Conservation (phyloP, 2,113 vertebrate species). For the Hoplias malabaricus region DNA sequence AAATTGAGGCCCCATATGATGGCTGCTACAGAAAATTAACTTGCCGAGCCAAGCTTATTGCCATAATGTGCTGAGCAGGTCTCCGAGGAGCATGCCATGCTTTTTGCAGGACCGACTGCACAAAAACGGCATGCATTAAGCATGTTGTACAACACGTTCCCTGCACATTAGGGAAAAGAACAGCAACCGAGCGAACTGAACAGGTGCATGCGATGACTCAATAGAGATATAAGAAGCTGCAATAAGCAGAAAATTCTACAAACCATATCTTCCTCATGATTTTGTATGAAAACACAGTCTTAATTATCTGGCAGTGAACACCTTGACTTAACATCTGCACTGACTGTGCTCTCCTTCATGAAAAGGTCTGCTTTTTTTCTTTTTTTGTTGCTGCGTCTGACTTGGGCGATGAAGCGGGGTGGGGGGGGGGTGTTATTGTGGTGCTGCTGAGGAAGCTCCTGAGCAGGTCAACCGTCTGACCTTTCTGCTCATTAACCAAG, state of each 20-base stretch:
- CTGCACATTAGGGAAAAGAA: not conserved
- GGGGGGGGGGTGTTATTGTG: not conserved
- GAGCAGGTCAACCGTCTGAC: constrained; percentile 25
- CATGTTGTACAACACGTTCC: not conserved
- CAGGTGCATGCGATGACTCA: not conserved
- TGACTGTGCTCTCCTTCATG: not conserved
- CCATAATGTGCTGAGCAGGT: constrained; percentile 23
- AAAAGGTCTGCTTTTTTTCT: not conserved
- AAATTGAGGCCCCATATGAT: not conserved
- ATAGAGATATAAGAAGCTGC: not conserved
- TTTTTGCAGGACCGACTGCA: constrained; percentile 5
- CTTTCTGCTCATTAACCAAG: constrained; percentile 27
- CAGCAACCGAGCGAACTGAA: not conserved
- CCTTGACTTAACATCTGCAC: not conserved
- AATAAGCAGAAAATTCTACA: not conserved
- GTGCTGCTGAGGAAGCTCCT: not conserved
- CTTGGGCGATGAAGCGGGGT: no score
- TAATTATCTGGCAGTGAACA: not conserved
- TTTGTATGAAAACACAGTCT: not conserved
- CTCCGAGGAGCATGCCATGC: constrained; percentile 3
- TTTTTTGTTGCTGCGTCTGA: not conserved
- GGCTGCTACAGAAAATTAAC: constrained; percentile 7
- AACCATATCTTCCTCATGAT: not conserved
- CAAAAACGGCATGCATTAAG: constrained; percentile 23
- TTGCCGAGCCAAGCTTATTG: not conserved